Percentiles rank a stretch among this genome's conserved stretches.
phyloP scores from a whole-genome alignment of 2,113 vertebrate genomes.

The Nanorana parkeri region DNA sequence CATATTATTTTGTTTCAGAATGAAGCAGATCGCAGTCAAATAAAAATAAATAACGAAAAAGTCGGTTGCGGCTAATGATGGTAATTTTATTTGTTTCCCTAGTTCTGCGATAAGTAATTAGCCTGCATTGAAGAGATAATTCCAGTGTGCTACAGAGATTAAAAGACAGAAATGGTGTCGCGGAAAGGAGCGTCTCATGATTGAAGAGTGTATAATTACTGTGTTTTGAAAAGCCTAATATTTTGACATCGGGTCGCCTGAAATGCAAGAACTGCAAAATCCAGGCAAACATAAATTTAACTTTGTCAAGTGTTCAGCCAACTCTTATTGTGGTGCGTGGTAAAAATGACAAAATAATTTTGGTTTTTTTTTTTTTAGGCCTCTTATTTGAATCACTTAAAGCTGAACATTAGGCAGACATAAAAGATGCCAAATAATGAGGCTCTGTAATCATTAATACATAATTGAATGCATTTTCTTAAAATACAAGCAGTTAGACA shows the following conservation, averaged over 20 bases:
- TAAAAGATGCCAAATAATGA: too few species aligned
- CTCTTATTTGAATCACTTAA: too few species aligned
- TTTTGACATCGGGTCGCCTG: conserved; percentile 27
- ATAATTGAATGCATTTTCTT: too few species aligned
- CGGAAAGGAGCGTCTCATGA: conserved; percentile 34
- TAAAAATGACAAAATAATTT: background rate
- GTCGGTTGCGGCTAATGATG: conserved; percentile 45
- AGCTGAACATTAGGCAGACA: too few species aligned
- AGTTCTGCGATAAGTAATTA: conserved; percentile 47
- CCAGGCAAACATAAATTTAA: conserved; percentile 34
- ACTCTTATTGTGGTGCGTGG: background rate
- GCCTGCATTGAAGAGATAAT: conserved; percentile 50
- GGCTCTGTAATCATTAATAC: too few species aligned
- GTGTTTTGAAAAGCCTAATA: conserved; percentile 44
- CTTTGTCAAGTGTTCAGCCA: conserved; percentile 8
- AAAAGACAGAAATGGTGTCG: conserved; percentile 48
- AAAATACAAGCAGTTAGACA: too few species aligned
- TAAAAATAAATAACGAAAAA: conserved; percentile 23
- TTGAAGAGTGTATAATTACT: conserved; percentile 47
- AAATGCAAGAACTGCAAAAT: conserved; percentile 33
- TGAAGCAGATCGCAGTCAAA: conserved; percentile 14
- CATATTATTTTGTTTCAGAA: background rate
- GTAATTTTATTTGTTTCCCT: conserved; percentile 49
- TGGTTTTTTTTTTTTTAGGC: too few species aligned
- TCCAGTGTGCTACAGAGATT: conserved; percentile 33